Base-by-base conservation (phyloP, 2,113 vertebrate genomes). In the Microtus pennsylvanicus region DNA sequence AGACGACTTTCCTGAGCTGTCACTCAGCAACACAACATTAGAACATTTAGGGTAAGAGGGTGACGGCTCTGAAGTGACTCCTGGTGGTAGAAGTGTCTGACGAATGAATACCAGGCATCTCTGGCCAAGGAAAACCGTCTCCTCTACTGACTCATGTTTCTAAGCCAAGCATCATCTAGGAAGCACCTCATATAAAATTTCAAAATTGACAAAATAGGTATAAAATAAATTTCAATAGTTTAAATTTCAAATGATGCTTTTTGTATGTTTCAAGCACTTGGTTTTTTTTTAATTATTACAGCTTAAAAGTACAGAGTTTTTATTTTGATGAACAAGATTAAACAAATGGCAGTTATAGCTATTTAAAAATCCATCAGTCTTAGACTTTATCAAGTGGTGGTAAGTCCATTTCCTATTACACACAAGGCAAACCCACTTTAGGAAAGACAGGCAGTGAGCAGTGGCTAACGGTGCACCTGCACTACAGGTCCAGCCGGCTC, bases 271-370 rank as follows among this genome's bases (percentile, higher is more conserved):
- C 9, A n/a, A 14, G 33, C 8, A 86, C n/a, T 65, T 90, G 50
- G n/a, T 58, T 12, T 50, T 89, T 87, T 47, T 69, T n/a, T 6
- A 0, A 70, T 35, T 70, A 70, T 35, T 35, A 35, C 33, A 70
- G 69, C 16, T 70, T 55, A 88, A 91, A 97, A 94, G 47, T n/a
- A 50, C n/a, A 88, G 17, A 83, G 3, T 83, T 91, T 38, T 38
- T 95, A 61, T 77, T 93, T 77, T 93, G 82, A 95, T 72, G 24
- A 2, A 81, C 42, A 75, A 17, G 28, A 94, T 69, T 93, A 76
- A 0, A 94, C 85, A 80, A 55, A 90, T 89, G 16, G 35, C 33
- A 88, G 10, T n/a, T 80, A 78, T 5, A 47, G 58, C 55, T 67
- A 95, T 38, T 91, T 26, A 74, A 72, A 90, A 76, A 21, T 45